Evolutionary conservation across 2,797 vertebrate genomes (phyloP), one percentile per base, ranked within the genome.

Genomic region (Ispidina picta): DNA sequence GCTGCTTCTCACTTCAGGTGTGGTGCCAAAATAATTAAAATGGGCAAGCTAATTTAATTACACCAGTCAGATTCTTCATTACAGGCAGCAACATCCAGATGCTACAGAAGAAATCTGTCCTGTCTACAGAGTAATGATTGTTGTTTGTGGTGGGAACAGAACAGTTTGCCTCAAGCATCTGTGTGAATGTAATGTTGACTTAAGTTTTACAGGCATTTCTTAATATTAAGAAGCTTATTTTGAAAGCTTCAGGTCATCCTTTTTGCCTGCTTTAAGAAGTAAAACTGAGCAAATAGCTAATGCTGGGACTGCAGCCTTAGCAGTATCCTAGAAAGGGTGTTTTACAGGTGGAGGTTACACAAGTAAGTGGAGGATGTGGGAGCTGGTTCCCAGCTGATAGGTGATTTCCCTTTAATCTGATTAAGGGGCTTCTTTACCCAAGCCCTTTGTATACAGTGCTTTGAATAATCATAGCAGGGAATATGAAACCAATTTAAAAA

Each of bases 11-110:
- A 72, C 74, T 92, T 90, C 81, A 88, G 78, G 71, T 80, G 46
- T 75, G 39, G 29, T 82, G 81, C 91, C 88, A 95, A 76, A 91
- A 93, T 84, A 90, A 88, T 94, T 90, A 68, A 94, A 91, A 84
- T 79, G 74, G 77, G 68, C 64, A 41, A 82, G 65, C 54, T 94
- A 93, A 88, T 92, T 94, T 90, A 82, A 92, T 96, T 92, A 82
- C 43, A 83, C 49, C 82, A 65, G 88, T 93, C 90, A 90, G 71
- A 90, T 81, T 92, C 68, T 89, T 86, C 28, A 69, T 96, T 93
- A 60, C 46, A 91, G 69, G 56, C 83, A 82, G 78, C 75, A 73
- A 6, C 65, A 91, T 94, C 75, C 86, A 88, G 66, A 39, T 83
- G 81, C 83, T 92, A 14, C 62, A 90, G 65, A 91, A 94, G 81